Conservation (phyloP, 2,113 vertebrate genomes). For the Crotalus viridis region DNA sequence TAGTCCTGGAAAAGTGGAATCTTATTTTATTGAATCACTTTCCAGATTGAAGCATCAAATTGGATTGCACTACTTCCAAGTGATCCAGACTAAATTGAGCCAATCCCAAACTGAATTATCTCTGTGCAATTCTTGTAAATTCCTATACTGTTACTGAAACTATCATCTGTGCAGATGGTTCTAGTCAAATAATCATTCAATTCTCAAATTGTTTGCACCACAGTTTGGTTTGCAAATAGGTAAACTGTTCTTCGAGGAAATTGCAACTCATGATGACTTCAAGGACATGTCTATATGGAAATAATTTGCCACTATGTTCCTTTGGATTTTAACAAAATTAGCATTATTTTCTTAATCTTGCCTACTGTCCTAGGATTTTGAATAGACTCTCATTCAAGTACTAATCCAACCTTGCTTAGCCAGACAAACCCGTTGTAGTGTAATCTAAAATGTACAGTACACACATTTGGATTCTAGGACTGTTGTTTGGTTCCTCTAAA, state of each 20-base stretch:
- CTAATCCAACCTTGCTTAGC: neutral
- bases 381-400: neutral
- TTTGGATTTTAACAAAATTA: neutral
- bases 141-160: neutral
- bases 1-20: neutral
- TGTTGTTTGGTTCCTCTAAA: neutral
- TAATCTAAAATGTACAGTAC: neutral
- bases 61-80: neutral
- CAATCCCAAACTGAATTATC: neutral
- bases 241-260: neutral
- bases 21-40: neutral
- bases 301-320: neutral
- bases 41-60: neutral
- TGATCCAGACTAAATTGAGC: neutral
- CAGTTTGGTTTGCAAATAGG: neutral
- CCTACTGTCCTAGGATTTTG: neutral
- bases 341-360: neutral
- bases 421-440: neutral
- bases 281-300: neutral
- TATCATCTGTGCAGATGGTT: neutral
- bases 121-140: neutral
- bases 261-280: neutral
- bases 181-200: neutral
- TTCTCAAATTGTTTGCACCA: neutral
- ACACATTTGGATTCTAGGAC: neutral